These are phyloP conservation scores for Sminthopsis crassicaudata DNA, from an alignment of 2,113 vertebrate genomes.

Conservation along the genomic window DNA sequence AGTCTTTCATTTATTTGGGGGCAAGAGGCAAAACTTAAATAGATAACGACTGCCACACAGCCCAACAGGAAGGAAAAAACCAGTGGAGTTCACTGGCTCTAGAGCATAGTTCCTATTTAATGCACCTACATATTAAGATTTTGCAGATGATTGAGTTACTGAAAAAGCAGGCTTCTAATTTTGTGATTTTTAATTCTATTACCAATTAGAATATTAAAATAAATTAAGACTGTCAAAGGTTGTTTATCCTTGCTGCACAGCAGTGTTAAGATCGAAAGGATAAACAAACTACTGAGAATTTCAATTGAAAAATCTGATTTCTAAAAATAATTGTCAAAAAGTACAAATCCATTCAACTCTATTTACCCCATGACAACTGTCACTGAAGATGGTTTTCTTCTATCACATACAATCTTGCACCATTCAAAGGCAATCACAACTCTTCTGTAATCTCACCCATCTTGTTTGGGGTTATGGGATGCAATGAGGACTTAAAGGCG, in stretches of 20 bases:
- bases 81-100: conserved; percentile 44
- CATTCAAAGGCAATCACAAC: conserved; percentile 33
- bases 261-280: conserved; percentile 31
- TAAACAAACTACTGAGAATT: conserved; percentile 11
- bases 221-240: conserved; percentile 62
- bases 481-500: background rate
- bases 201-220: conserved; percentile 73
- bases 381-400: conserved; percentile 14
- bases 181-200: conserved; percentile 73
- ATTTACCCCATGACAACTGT: background rate
- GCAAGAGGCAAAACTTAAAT: conserved; percentile 52
- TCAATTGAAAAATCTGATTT: conserved; percentile 62
- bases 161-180: conserved; percentile 77
- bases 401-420: conserved; percentile 51
- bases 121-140: conserved; percentile 51
- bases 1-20: conserved; percentile 55
- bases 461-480: background rate
- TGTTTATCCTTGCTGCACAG: conserved; percentile 41
- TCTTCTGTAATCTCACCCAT: conserved; percentile 25
- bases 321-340: conserved; percentile 50
- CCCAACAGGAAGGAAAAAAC: conserved; percentile 31
- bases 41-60: conserved; percentile 16
- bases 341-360: conserved; percentile 38
- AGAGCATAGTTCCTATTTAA: conserved; percentile 58
- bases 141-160: conserved; percentile 70